Evolutionary conservation across 53 echinoderm and acorn worm species (phyloP), one percentile per base, ranked within the genome.

Genomic region (Apostichopus leukothele): DNA sequence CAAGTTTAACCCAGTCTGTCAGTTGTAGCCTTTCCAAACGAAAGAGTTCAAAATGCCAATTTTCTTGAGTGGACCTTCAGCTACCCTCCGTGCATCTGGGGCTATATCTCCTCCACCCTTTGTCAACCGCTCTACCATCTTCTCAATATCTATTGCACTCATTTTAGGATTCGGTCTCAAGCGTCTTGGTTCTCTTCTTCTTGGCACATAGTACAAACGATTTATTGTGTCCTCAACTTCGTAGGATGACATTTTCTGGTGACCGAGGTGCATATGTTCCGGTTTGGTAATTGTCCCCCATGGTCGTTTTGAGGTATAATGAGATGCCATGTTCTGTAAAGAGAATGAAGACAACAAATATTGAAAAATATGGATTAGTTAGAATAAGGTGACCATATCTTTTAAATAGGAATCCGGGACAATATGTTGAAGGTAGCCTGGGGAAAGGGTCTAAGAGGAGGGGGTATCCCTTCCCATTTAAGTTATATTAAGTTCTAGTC

Each of bases 281-380:
- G 99, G 99, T 86, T 99, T 99, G 89, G 93, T 95, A 87, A 99
- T 94, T 14, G 99, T 99, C 39, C 99, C 99, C 99, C 99, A 99
- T 23, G 99, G 96, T 6, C 99, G 89, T 86, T 99, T 99, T 60
- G 99, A 94, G 53, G 90, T 76, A 50, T 90, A 93, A 61, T 96
- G 94, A 9, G 53, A 75, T 4, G 88, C 53, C 75, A 87, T 87
- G 20, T 23, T 76, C 77, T 76, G 50, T 39, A 39, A 39, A 39
- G 39, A 39, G 3, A 39, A 39, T 2, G 39, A 39, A 39, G 39
- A 39, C 39, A 39, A 39, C 2, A 39, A 39, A 39, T 39, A 3
- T 39, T 39, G 39, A 39, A 39, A 39, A 39, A 39, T 39, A 39
- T 39, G 39, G 39, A 39, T 39, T 39, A 39, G 39, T 39, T 39